Evolutionary conservation across 2,113 vertebrate genomes (phyloP).

Genomic region (Oncorhynchus mykiss): DNA sequence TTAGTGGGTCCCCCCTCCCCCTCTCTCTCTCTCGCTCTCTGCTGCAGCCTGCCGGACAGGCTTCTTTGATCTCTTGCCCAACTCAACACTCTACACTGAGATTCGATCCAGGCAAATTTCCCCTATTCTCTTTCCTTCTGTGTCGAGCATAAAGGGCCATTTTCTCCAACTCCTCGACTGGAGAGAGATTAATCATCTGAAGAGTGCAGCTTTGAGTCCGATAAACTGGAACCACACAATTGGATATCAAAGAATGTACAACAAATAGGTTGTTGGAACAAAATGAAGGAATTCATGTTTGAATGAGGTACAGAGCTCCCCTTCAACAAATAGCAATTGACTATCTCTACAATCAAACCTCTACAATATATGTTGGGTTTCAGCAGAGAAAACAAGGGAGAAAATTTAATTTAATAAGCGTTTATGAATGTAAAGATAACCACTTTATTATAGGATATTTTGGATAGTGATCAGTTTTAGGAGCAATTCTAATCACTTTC

Average conservation of each 20-base stretch:
- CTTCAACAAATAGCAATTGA: not conserved
- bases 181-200: not conserved
- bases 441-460: not conserved
- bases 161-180: not conserved
- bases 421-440: not conserved
- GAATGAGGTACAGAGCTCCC: not conserved
- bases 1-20: too few species aligned
- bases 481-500: not conserved
- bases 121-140: not conserved
- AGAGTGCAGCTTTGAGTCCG: not conserved
- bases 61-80: slow-evolving; percentile 29
- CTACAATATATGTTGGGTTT: not conserved
- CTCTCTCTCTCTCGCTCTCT: too few species aligned
- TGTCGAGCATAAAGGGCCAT: not conserved
- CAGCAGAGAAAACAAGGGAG: not conserved
- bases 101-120: not conserved
- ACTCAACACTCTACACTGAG: slow-evolving; percentile 3
- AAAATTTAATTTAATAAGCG: not conserved
- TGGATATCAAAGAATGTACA: not conserved
- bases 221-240: not conserved
- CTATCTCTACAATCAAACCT: not conserved
- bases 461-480: not conserved
- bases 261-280: not conserved
- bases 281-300: too few species aligned
- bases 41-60: not conserved